Evolutionary conservation across 2,113 vertebrate genomes (phyloP), one percentile per base, ranked within the genome.

Genomic region (Raja brachyura): DNA sequence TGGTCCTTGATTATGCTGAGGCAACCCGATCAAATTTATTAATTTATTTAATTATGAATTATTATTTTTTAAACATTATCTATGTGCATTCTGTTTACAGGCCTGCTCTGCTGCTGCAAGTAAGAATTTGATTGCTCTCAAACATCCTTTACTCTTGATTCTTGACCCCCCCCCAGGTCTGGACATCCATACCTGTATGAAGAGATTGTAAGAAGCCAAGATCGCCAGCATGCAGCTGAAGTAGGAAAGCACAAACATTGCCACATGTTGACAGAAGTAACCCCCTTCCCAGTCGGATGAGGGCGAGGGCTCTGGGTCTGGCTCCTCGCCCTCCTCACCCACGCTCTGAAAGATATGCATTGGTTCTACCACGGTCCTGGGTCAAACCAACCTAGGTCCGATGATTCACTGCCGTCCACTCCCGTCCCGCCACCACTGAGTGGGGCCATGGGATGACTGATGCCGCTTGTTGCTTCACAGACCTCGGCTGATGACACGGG

Each of bases 171-270:
- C 39, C 1, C 39, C 39, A 48, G 39, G 39, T 48, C 39, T 48
- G 63, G 63, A 66, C 63, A 66, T 66, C 66, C 90, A 39, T 28
- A 92, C 90, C 90, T 92, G 90, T 4, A 92, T 8, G 9, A 92
- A 54, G 20, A 33, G 54, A 9, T 25, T 54, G 33, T 73, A 92
- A 6, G 68, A 28, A 0, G 66, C 31, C 66, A 74, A 22, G 66
- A 73, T 7, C 6, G 59, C 10, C 9, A 48, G 0, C 2, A 92
- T 3, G 5, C 90, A 92, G 68, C 66, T 48, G 33, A 92, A 92
- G 20, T 92, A 92, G 33, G 73, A 54, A 0, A 92, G 20, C 5
- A 92, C 90, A 14, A 92, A 92, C 20, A 73, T 3, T 20, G 66
- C 90, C 2, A 92, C 39, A 5, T 92, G 90, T 5, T 48, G 68